Evolutionary conservation across 2,888 invertebrate genomes (phyloP).

Genomic region (Philereme vetulata): DNA sequence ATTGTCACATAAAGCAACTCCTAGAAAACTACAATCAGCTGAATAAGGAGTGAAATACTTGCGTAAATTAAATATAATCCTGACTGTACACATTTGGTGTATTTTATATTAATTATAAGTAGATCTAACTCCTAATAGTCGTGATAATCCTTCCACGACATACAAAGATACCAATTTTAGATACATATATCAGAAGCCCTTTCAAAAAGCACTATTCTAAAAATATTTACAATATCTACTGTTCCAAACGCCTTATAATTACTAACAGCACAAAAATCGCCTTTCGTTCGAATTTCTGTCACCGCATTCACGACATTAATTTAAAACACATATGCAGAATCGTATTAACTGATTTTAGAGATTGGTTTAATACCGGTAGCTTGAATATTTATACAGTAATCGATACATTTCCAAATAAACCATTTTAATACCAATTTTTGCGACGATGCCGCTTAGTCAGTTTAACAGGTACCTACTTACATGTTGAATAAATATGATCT

Average conservation of each 20-base stretch:
- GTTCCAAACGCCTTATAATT: background rate
- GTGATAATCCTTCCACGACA: slow-evolving; percentile 1
- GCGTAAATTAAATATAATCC: background rate
- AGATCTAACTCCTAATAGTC: background rate
- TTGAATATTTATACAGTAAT: too few relatives aligned
- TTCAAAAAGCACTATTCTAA: slow-evolving; percentile 16
- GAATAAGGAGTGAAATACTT: background rate
- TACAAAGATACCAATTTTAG: background rate
- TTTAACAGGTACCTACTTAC: too few relatives aligned
- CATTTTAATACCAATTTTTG: too few relatives aligned
- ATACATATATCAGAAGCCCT: slow-evolving; percentile 5
- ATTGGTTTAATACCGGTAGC: too few relatives aligned
- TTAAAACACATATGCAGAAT: too few relatives aligned
- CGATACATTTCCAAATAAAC: too few relatives aligned
- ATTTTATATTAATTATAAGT: background rate
- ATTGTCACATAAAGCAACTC: background rate
- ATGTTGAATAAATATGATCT: too few relatives aligned
- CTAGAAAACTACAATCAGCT: background rate
- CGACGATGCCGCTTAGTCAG: too few relatives aligned
- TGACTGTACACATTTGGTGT: slow-evolving; percentile 6
- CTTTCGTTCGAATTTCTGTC: too few relatives aligned
- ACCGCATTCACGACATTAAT: too few relatives aligned
- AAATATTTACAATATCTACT: slow-evolving; percentile 6
- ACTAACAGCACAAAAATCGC: background rate
- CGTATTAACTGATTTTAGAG: too few relatives aligned